Percentiles rank a stretch among this genome's conserved stretches.
Evolutionary conservation across 2,113 vertebrate genomes (phyloP).

Genomic region (Melanotaenia duboulayi): DNA sequence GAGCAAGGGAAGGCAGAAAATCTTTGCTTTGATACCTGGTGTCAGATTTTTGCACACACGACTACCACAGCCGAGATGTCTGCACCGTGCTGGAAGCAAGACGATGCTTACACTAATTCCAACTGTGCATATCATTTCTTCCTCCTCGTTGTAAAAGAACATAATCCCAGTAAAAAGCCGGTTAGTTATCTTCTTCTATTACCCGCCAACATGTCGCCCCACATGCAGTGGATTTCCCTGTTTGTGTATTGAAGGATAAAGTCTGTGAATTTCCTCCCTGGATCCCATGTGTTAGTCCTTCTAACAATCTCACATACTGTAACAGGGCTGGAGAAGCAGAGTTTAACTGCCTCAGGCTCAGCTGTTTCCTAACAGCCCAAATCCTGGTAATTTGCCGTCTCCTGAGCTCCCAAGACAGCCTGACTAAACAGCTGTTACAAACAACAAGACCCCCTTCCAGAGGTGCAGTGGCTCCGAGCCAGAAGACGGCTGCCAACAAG

Average conservation of each 20-base stretch:
- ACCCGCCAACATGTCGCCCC: background rate
- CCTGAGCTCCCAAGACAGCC: slow-evolving; percentile 49
- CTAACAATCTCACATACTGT: slow-evolving; percentile 30
- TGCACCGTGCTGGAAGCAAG: slow-evolving; percentile 11
- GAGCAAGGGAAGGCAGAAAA: slow-evolving; percentile 50
- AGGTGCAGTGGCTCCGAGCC: slow-evolving; percentile 30
- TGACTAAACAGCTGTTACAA: slow-evolving; percentile 63
- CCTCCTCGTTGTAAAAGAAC: slow-evolving; percentile 36
- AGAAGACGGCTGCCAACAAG: slow-evolving; percentile 33
- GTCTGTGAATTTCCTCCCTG: slow-evolving; percentile 50
- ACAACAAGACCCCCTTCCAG: slow-evolving; percentile 48
- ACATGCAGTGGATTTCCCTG: slow-evolving; percentile 46
- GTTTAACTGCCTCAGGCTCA: slow-evolving; percentile 54
- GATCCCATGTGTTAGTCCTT: slow-evolving; percentile 51
- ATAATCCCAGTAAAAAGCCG: slow-evolving; percentile 39
- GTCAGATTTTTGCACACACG: slow-evolving; percentile 46
- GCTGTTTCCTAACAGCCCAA: slow-evolving; percentile 61
- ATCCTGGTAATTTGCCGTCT: slow-evolving; percentile 57
- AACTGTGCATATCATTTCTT: slow-evolving; percentile 42
- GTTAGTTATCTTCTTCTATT: no score
- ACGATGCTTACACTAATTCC: slow-evolving; percentile 40
- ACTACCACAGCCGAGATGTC: slow-evolving; percentile 12
- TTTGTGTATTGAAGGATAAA: slow-evolving; percentile 66
- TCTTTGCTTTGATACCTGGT: slow-evolving; percentile 58
- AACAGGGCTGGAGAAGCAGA: slow-evolving; percentile 13